Evolutionary conservation across 2,113 vertebrate species (phyloP).

Genomic region (Chauna torquata): DNA sequence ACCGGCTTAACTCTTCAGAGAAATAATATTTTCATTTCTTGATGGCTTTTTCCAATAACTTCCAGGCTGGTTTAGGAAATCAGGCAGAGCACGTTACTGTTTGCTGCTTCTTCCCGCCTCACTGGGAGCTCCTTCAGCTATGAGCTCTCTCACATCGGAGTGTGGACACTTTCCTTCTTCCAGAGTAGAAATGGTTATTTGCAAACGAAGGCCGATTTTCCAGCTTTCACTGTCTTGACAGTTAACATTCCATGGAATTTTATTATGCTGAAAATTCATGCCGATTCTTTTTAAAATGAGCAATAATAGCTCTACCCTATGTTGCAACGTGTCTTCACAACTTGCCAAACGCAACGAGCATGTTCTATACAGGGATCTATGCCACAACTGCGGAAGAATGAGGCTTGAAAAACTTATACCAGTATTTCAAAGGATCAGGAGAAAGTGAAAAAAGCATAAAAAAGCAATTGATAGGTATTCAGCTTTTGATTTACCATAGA

Average conservation of each 20-base stretch:
- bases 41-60: not conserved
- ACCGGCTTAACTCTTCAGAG: not conserved
- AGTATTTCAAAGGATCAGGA: not conserved
- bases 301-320: not conserved
- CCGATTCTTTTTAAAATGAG: not conserved
- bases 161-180: not conserved
- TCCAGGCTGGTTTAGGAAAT: not conserved
- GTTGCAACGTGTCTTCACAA: not conserved
- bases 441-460: not conserved
- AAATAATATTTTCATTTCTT: not conserved
- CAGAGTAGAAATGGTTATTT: not conserved
- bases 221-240: not conserved
- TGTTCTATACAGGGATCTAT: not conserved
- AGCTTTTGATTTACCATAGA: not conserved
- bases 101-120: not conserved
- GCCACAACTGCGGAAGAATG: not conserved
- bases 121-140: not conserved
- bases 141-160: not conserved
- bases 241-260: not conserved
- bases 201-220: not conserved
- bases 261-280: not conserved
- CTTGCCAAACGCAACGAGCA: not conserved
- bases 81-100: rapidly evolving
- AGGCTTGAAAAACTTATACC: not conserved
- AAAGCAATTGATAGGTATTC: not conserved